Base-by-base conservation (phyloP, 2,113 vertebrate genomes). In the Gallinago media region DNA sequence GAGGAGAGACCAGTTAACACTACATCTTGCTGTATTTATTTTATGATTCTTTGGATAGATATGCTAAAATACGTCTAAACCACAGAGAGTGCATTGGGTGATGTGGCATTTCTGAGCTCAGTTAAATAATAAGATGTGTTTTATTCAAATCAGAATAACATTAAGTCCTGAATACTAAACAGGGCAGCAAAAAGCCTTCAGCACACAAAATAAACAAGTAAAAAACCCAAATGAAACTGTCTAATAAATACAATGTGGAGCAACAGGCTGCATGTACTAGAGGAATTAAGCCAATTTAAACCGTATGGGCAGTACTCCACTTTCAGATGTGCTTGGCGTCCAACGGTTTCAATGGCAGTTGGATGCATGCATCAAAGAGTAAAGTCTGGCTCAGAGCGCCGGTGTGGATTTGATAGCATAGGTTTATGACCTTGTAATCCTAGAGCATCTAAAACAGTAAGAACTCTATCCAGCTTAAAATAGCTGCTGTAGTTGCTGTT, bases 231-330 rank as follows among this genome's bases (percentile, higher is more conserved):
- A 97, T 89, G 89, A 96, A 94, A 80, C 96, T 91, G 79, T 94
- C 85, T 96, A 96, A 94, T 96, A 97, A 94, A 95, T 94, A 55
- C 63, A 94, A 70, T 67, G 88, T 94, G 93, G 90, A 96, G 77
- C 92, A 96, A 87, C 84, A 92, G 85, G 62, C 95, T 94, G 93
- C 97, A 96, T 96, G 76, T 44, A 77, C 56, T 95, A 49, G 87
- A 89, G 83, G 89, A 94, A 97, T 97, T 97, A 97, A 88, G 88
- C 74, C 95, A 94, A 95, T 97, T 95, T 94, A 92, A 96, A 92
- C 40, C 50, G 59, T 78, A 76, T 83, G 84, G 95, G 92, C 91
- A 96, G 72, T 38, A 21, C 81, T 97, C 52, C 63, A 11, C 92
- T 92, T 85, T 93, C 87, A 82, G 85, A 92, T 89, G 74, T 78